Evolutionary conservation across 2,888 invertebrate genomes (phyloP), one percentile per base, ranked within the genome.

Genomic region (Chalcis sispes): DNA sequence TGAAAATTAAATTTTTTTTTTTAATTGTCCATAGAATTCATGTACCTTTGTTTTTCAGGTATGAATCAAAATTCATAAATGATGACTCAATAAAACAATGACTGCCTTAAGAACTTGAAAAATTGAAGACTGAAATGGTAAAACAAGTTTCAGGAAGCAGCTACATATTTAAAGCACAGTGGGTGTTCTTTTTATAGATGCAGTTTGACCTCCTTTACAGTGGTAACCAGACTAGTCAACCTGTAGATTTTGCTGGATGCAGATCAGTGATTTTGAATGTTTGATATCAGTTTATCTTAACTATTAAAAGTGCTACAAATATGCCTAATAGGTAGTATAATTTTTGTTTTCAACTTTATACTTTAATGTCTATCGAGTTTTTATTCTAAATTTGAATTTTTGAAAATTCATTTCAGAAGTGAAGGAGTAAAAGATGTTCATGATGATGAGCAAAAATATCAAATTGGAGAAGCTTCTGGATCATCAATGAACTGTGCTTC

Each of bases 181-280:
- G 83, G 83, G 83, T 83, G 84, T 86, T 86, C 88, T 88, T 87
- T 87, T 88, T 86, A 85, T 88, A 88, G 87, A 86, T 69, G 36
- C 72, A 78, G 83, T 83, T 81, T 83, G 86, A 87, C 87, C 87
- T 87, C 84, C 80, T 87, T 88, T 67, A 13, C 36, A 64, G 64
- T 32, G n/a, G 77, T 79, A 75, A 79, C 80, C 79, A 80, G 76
- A 80, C 79, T 81, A 83, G 83, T 82, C 80, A 77, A 80, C 80
- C 80, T 78, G 79, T 81, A 81, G 81, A 80, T 81, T 80, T 80
- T 81, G 74, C 77, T 78, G 80, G 79, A 80, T 82, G 75, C 78
- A 79, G 78, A 82, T 77, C 81, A 84, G 18, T 83, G 80, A 71
- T 75, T 72, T 61, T 78, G 65, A 62, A 59, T 79, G 58, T 74